Evolutionary conservation across 2,888 invertebrate genomes (phyloP), one percentile per base, ranked within the genome.

Genomic region (Lithophane ornitopus): DNA sequence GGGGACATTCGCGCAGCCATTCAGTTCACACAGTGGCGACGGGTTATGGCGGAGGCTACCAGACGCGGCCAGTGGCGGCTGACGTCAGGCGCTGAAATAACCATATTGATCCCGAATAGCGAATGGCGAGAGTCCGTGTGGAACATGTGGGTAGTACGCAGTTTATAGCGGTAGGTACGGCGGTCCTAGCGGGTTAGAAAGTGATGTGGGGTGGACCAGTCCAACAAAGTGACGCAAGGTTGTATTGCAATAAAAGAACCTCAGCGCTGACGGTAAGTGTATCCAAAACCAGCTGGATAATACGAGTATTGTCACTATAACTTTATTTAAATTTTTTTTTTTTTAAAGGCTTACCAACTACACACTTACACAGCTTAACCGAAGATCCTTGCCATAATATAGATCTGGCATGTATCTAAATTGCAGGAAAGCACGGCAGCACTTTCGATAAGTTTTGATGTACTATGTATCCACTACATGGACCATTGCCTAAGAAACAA

Each of bases 41-140:
- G 52, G 46, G 67, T 58, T n/a, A 61, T 58, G 54, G 63, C 16
- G 34, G n/a, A 44, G 54, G 16, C 44, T 28, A 26, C 9, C 39
- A 22, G 14, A 16, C 46, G 56, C n/a, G 41, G 49, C 54, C 49
- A 49, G 4, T 58, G 52, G 39, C 26, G n/a, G 54, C n/a, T 58
- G 58, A 69, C 61, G 69, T 58, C 75, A 69, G 26, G 19, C 44
- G 49, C 28, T 46, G 14, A 70, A 69, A 71, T 83, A 71, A 61
- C 70, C 34, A 69, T 75, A 83, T 83, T 75, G 63, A 79, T 82
- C 68, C 58, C 26, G 59, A 65, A n/a, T 56, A 46, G 59, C 34
- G 16, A 65, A 49, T 28, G 34, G 4, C 22, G 34, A 46, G 49
- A 66, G n/a, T 14, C 52, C 41, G 41, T 52, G 12, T 26, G 46